phyloP scores from a whole-genome alignment of 2,888 invertebrate species.

The Polyommatus icarus region DNA sequence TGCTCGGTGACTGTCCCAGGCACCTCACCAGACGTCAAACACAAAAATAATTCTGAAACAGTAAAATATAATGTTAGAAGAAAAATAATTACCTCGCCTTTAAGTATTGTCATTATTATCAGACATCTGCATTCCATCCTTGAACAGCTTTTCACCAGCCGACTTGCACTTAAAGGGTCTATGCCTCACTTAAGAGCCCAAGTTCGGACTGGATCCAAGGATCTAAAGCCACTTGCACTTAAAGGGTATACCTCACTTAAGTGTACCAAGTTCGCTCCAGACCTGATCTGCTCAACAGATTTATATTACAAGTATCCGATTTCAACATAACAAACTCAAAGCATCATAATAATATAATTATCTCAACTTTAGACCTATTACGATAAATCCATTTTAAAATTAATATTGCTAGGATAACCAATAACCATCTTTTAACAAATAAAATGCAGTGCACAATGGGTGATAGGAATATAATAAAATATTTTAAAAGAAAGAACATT shows the following conservation, averaged over 20 bases:
- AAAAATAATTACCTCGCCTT: neutral
- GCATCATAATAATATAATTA: neutral
- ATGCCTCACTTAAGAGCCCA: conserved; percentile 20
- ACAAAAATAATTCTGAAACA: neutral
- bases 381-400: neutral
- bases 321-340: neutral
- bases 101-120: neutral
- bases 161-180: conserved; percentile 21
- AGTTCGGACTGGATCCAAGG: neutral
- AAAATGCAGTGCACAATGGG: no score
- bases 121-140: no score
- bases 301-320: neutral
- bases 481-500: no score
- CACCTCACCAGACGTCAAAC: conserved; percentile 28
- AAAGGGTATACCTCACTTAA: conserved; percentile 8
- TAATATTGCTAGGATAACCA: neutral
- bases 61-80: neutral
- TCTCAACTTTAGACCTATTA: neutral
- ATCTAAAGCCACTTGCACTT: conserved; percentile 16
- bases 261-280: conserved; percentile 13
- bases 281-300: neutral
- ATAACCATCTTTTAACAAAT: neutral
- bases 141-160: neutral
- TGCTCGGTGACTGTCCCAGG: conserved; percentile 34
- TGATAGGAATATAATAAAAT: no score